Conservation (phyloP, 2,797 vertebrate species). For the Tachyglossus aculeatus region DNA sequence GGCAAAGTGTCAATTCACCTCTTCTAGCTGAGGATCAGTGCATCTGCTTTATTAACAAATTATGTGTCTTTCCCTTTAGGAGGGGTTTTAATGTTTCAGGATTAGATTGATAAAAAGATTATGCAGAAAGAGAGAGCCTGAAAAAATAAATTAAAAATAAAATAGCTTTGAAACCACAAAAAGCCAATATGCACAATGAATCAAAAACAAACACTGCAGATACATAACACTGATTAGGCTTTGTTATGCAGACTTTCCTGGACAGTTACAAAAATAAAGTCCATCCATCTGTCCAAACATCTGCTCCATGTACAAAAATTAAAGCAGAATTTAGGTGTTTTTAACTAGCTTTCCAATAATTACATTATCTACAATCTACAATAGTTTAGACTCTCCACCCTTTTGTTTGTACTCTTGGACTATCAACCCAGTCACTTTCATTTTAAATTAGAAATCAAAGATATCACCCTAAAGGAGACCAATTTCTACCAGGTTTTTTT, state of each 20-base stretch:
- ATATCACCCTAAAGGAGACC: constrained; percentile 41
- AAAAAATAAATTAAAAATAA: constrained; percentile 66
- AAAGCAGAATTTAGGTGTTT: constrained; percentile 70
- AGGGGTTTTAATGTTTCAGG: constrained; percentile 42
- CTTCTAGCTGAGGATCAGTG: constrained; percentile 28
- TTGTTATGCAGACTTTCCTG: constrained; percentile 73
- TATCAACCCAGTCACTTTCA: constrained; percentile 49
- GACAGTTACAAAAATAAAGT: constrained; percentile 83
- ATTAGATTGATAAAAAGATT: constrained; percentile 43
- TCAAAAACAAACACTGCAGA: constrained; percentile 71
- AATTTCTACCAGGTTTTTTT: constrained; percentile 41
- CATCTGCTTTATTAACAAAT: constrained; percentile 45
- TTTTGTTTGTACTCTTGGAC: constrained; percentile 41
- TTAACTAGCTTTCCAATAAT: constrained; percentile 73
- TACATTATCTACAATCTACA: constrained; percentile 60
- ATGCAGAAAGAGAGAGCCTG: constrained; percentile 53
- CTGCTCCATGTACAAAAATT: constrained; percentile 71
- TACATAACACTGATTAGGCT: constrained; percentile 70
- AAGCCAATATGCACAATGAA: constrained; percentile 60
- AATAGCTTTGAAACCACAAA: constrained; percentile 53
- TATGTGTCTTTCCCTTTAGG: constrained; percentile 33
- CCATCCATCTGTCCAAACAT: constrained; percentile 88
- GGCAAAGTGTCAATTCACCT: constrained; percentile 38
- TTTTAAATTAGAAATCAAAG: constrained; percentile 44
- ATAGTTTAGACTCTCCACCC: constrained; percentile 65